Conservation (phyloP, 2,113 vertebrate genomes). For the Bombycilla garrulus region DNA sequence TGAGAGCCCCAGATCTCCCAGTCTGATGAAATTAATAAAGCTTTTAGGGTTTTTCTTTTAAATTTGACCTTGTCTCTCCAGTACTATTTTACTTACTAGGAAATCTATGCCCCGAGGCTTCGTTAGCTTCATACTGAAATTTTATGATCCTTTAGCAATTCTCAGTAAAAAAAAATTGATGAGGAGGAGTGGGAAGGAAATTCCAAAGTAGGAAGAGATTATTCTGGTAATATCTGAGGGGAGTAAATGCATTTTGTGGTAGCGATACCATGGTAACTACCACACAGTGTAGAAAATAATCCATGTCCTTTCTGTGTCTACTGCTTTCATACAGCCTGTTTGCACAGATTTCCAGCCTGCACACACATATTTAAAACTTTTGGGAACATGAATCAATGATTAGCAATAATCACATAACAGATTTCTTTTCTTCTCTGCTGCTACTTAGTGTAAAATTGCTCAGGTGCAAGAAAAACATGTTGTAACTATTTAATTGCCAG, state of each 20-base stretch:
- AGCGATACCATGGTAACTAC: neutral
- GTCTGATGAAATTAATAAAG: neutral
- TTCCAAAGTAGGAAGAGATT: neutral
- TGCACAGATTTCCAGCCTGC: neutral
- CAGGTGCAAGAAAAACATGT: neutral
- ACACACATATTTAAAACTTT: neutral
- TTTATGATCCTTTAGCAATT: neutral
- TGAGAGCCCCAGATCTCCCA: neutral
- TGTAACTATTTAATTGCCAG: neutral
- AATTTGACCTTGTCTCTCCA: neutral
- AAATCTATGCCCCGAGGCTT: neutral
- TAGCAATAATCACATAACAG: neutral
- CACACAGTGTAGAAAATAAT: neutral
- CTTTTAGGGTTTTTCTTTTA: neutral
- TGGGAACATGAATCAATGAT: neutral
- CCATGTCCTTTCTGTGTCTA: neutral
- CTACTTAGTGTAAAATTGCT: neutral
- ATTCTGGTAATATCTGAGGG: neutral
- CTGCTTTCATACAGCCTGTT: neutral
- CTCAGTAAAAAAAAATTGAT: neutral
- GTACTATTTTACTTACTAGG: neutral
- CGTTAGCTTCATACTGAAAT: neutral
- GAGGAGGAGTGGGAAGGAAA: neutral
- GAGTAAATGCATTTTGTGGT: neutral
- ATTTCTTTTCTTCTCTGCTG: neutral